Base-by-base conservation (phyloP, 23 tunicate genomes). In the Aplidium turbinatum region DNA sequence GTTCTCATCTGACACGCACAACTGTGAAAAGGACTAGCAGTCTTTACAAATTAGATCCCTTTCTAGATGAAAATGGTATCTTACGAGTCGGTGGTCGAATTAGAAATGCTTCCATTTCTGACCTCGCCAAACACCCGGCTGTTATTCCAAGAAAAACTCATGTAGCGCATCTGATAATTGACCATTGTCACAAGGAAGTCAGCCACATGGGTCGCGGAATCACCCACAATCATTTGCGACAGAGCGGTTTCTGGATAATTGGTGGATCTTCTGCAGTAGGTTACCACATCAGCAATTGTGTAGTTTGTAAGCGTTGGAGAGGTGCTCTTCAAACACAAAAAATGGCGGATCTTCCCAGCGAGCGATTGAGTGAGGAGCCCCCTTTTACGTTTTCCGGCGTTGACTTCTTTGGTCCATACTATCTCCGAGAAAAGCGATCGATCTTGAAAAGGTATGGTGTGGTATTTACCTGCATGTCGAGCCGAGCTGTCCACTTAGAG, bases 371-470 rank as follows among this genome's bases (percentile, higher is more conserved):
- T 5, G 20, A 31, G 22, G 39, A 31, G 39, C 18, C 38, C 13
- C 69, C 69, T 32, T 62, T 24, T n/a, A 21, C 26, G 7, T 55
- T 7, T 21, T n/a, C 20, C 22, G 62, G 25, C 7, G 22, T 55
- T n/a, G 69, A 32, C 39, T 5, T 30, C 7, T 54, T 54, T n/a
- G 60, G 60, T 13, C 60, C 60, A 11, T 54, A 18, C 22, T 6
- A 54, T 54, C 4, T 24, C 20, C 26, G 29, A n/a, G 69, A 62
- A 32, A 25, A n/a, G 18, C 38, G 69, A 9, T 62, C 69, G 26
- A 23, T 32, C 4, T 32, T 62, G 69, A 62, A 62, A 62, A 31
- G 69, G 13, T 62, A 62, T 62, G 69, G 69, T n/a, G n/a, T n/a
- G n/a, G n/a, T n/a, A n/a, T n/a, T n/a, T n/a, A n/a, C n/a, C n/a